These are phyloP conservation scores for Drepana arcuata DNA, from an alignment of 1,140 invertebrate genomes.

Conservation along the genomic window DNA sequence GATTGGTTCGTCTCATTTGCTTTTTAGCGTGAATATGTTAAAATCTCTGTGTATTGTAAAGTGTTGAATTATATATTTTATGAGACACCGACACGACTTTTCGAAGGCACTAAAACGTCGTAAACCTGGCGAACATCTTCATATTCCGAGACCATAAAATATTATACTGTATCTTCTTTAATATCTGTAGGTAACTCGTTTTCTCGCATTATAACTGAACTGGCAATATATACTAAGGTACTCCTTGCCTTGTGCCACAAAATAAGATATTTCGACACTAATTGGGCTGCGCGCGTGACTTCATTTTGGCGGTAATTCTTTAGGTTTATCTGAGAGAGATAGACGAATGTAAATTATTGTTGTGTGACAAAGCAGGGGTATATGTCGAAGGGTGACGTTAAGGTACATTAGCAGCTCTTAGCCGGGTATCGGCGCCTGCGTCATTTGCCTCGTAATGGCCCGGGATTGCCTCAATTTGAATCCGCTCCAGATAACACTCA, in stretches of 20 bases:
- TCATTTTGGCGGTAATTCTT: slow-evolving; percentile 25
- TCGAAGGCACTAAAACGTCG: slow-evolving; percentile 9
- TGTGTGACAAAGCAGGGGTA: slow-evolving; percentile 9
- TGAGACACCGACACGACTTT: slow-evolving; percentile 2
- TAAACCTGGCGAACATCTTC: neutral
- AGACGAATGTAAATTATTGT: neutral
- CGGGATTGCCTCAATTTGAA: slow-evolving; percentile 40
- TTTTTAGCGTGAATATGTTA: slow-evolving; percentile 40
- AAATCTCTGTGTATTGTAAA: slow-evolving; percentile 17
- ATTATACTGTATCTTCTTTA: no score
- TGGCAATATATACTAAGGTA: no score
- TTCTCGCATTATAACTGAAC: no score
- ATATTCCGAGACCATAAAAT: no score
- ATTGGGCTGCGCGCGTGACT: slow-evolving; percentile 30
- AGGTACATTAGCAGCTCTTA: slow-evolving; percentile 46
- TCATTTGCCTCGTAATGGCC: slow-evolving; percentile 40
- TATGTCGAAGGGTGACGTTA: slow-evolving; percentile 16
- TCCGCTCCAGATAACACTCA: slow-evolving; percentile 12
- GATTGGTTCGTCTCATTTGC: slow-evolving; percentile 14
- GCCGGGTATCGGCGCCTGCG: slow-evolving; percentile 25
- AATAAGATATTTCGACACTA: slow-evolving; percentile 21
- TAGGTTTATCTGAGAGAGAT: slow-evolving; percentile 17
- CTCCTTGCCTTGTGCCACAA: slow-evolving; percentile 3
- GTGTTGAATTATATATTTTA: no score
- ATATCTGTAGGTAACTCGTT: no score